Percentiles rank a stretch among this genome's conserved stretches.
Evolutionary conservation across 2,113 vertebrate genomes (phyloP).

Genomic region (Chunga burmeisteri): DNA sequence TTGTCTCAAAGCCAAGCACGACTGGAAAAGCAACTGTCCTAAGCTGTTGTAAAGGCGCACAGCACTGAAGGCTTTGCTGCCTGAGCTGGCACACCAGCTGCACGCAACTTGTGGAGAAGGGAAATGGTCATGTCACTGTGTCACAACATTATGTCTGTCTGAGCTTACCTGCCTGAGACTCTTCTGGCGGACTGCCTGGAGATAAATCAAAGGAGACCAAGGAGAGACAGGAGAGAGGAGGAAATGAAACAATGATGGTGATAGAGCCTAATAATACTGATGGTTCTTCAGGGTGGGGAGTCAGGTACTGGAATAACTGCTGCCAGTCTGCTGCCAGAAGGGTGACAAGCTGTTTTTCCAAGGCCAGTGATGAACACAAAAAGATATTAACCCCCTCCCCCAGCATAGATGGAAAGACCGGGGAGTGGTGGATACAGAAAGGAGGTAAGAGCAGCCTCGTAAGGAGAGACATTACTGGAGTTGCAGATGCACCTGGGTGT

Average conservation of each 20-base stretch:
- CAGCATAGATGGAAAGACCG: background rate
- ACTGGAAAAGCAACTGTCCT: background rate
- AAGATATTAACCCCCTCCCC: background rate
- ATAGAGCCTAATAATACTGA: background rate
- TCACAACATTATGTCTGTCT: background rate
- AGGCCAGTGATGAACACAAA: background rate
- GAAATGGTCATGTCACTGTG: accelerated
- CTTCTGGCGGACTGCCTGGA: background rate
- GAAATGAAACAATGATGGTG: background rate
- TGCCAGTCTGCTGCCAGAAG: background rate
- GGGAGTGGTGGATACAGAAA: background rate
- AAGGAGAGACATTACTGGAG: background rate
- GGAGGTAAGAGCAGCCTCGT: background rate
- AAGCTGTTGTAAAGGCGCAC: background rate
- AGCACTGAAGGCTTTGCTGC: background rate
- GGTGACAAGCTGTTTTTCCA: background rate
- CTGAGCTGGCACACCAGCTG: accelerated
- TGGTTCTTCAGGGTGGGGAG: background rate
- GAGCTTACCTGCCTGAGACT: background rate
- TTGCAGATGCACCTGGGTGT: background rate
- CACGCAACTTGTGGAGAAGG: background rate
- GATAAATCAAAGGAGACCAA: background rate
- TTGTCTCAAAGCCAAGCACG: background rate
- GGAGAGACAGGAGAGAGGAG: background rate
- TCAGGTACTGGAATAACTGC: background rate